Evolutionary conservation across 2,113 vertebrate genomes (phyloP), one percentile per base, ranked within the genome.

Genomic region (Tympanuchus pallidicinctus): DNA sequence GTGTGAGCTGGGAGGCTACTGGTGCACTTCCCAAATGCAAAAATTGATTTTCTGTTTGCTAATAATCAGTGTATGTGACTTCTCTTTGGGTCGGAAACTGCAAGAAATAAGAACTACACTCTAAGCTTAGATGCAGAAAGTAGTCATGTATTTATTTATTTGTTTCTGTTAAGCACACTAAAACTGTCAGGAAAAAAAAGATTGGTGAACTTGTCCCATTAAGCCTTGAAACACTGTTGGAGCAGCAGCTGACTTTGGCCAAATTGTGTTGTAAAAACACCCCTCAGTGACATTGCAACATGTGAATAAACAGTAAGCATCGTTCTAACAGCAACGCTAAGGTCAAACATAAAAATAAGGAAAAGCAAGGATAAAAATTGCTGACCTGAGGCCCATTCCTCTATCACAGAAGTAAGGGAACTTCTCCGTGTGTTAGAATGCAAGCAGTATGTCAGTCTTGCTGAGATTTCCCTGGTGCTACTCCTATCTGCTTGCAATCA

Each of bases 281-380:
- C 91, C 93, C 65, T 89, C 3, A 3, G 82, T 88, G 69, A n/a
- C 61, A 34, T 17, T 61, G 70, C 73, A 86, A 86, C 92, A 86
- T 88, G 80, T 66, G 90, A 86, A 86, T 93, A 94, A 97, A 94
- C 95, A 94, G 0, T 71, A 77, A 93, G 16, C 86, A 86, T 86
- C 50, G 7, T 78, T 88, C 86, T 73, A 79, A 74, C 82, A 93
- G 91, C 65, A 89, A 28, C 0, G 0, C 48, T 69, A 78, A 90
- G 66, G 88, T 86, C 38, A 11, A 81, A 65, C 84, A 80, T 92
- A 88, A 94, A 94, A 90, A 81, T 94, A 92, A 94, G 91, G 61
- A 88, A 91, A 96, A 88, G n/a, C 52, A 94, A 92, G 54, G 73
- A 59, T 84, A 82, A 88, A 88, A 91, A 45, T 79, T 88, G 57